Base-by-base conservation (phyloP, 92 coral and sea anemone genomes). In the Ricordea florida region DNA sequence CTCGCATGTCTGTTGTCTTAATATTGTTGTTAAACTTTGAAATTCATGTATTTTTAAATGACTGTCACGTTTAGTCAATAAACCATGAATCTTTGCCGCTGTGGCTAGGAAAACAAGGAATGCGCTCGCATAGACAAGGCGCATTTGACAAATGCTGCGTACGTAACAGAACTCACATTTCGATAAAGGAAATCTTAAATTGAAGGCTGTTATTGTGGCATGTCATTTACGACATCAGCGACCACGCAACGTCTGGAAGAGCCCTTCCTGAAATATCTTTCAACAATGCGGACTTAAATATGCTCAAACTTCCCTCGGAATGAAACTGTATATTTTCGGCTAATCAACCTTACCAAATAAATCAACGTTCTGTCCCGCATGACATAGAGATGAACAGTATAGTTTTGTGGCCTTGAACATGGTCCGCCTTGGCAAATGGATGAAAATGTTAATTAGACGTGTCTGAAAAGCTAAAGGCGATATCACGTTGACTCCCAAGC, bases 1-100 rank as follows among this genome's bases (percentile, higher is more conserved):
- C 46, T 83, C 78, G 47, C 79, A 61, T 34, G 73, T 76, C 97
- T 74, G 90, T 66, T 87, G 89, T 67, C 61, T 73, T 49, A 50
- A 69, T 59, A 69, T 74, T 83, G 81, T 83, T 78, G 89, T 91
- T 87, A 83, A 83, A 83, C 89, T 87, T 91, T 79, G 90, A 80
- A 87, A 78, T 91, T 91, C 97, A 85, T 83, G 57, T 87, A 87
- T 80, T 73, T 87, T 91, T 91, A 75, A 74, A 51, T 75, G 78
- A 57, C 55, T 50, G 80, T 76, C 72, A 70, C 74, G 83, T 32
- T 79, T 84, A 83, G 78, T 77, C 77, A 78, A 78, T 80, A 79
- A 88, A 75, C 83, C 82, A 74, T 72, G 64, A 33, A 58, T 50
- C 53, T 67, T 83, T 80, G 60, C 38, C 46, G 80, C 70, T 58